Evolutionary conservation across 1,140 invertebrate species (phyloP).

Genomic region (Heliothis virescens): DNA sequence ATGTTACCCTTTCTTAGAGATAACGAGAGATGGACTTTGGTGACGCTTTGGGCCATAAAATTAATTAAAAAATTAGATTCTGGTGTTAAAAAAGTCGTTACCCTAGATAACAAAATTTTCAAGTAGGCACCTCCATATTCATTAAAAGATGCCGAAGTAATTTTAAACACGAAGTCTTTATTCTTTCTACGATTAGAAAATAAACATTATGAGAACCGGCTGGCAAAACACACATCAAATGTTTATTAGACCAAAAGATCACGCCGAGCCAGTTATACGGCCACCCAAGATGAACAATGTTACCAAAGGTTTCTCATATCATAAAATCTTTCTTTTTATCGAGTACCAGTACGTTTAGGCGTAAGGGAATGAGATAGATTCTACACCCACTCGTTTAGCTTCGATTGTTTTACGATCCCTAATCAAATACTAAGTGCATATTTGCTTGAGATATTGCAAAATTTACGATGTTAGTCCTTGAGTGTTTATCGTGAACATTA

Average conservation of each 20-base stretch:
- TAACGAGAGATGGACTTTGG: not conserved
- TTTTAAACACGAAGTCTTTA: slow-evolving; percentile 43
- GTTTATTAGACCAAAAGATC: slow-evolving; percentile 74
- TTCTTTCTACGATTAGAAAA: slow-evolving; percentile 66
- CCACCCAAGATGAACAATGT: slow-evolving; percentile 83
- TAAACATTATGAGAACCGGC: slow-evolving; percentile 66
- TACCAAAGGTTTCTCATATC: slow-evolving; percentile 72
- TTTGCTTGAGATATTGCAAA: slow-evolving; percentile 57
- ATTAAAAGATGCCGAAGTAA: slow-evolving; percentile 29
- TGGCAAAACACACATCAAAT: slow-evolving; percentile 67
- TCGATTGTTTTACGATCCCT: slow-evolving; percentile 63
- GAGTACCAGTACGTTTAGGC: slow-evolving; percentile 62
- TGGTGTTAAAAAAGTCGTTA: slow-evolving; percentile 16
- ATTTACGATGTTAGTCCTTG: slow-evolving; percentile 49
- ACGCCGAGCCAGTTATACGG: slow-evolving; percentile 66
- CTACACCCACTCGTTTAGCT: slow-evolving; percentile 74
- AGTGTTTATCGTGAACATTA: slow-evolving; percentile 48
- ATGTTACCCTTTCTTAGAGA: not conserved
- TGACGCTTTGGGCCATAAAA: slow-evolving; percentile 17
- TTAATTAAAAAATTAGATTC: slow-evolving; percentile 38
- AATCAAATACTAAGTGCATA: slow-evolving; percentile 62
- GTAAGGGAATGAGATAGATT: slow-evolving; percentile 72
- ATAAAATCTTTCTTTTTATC: slow-evolving; percentile 83
- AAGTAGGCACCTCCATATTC: slow-evolving; percentile 25
- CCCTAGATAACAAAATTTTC: slow-evolving; percentile 12